phyloP scores from a whole-genome alignment of 2,888 invertebrate genomes.

The Slavum lentiscoides region DNA sequence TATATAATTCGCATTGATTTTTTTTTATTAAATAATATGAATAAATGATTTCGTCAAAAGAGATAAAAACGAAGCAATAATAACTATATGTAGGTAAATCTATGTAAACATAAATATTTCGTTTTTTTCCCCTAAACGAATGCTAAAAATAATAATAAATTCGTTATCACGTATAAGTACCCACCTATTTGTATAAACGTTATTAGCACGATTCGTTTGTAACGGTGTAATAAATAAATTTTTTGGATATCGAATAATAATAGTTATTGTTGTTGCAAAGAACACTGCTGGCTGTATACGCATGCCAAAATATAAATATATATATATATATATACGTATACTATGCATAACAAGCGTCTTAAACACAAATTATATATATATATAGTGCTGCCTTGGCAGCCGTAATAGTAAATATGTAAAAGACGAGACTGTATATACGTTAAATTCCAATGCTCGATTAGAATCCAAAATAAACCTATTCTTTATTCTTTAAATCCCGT shows the following conservation, averaged over 20 bases:
- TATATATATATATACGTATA: neutral
- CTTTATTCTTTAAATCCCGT: slow-evolving; percentile 40
- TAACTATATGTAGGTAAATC: too few species aligned
- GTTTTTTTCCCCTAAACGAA: too few species aligned
- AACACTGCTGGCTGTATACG: neutral
- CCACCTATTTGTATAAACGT: too few species aligned
- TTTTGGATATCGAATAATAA: neutral
- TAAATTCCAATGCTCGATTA: slow-evolving; percentile 40
- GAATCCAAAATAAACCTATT: slow-evolving; percentile 29
- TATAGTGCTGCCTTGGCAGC: neutral
- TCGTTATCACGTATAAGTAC: too few species aligned
- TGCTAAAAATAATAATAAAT: too few species aligned
- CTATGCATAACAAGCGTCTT: neutral
- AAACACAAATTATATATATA: neutral
- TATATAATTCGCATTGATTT: too few species aligned
- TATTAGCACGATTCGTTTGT: neutral
- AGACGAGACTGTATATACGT: neutral
- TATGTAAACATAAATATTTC: too few species aligned
- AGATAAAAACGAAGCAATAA: too few species aligned
- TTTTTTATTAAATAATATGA: too few species aligned
- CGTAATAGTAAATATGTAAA: slow-evolving; percentile 14
- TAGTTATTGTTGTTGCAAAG: neutral
- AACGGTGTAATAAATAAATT: neutral
- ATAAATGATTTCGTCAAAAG: too few species aligned
- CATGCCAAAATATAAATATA: slow-evolving; percentile 20